These are phyloP conservation scores for Cyprinodon variegatus DNA, from an alignment of 2,113 vertebrate species.

Conservation along the genomic window DNA sequence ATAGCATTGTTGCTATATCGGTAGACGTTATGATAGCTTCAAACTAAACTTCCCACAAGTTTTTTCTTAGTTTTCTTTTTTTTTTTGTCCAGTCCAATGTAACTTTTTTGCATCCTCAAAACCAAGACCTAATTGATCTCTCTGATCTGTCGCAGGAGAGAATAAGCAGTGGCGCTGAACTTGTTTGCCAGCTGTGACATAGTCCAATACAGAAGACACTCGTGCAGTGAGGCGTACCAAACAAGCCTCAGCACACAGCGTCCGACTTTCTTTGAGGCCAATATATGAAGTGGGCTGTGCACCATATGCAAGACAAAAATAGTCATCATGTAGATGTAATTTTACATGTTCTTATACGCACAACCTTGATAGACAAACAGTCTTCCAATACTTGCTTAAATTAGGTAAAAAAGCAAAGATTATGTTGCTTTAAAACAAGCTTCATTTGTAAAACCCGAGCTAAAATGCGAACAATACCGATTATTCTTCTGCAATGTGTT, in stretches of 20 bases:
- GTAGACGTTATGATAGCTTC: slow-evolving; percentile 22
- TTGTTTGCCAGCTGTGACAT: slow-evolving; percentile 60
- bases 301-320: background rate
- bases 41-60: slow-evolving; percentile 21
- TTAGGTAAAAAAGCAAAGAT: background rate
- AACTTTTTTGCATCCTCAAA: background rate
- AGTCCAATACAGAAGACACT: slow-evolving; percentile 4
- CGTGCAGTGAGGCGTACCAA: slow-evolving; percentile 12
- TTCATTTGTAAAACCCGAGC: slow-evolving; percentile 1
- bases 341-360: background rate
- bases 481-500: slow-evolving; percentile 35
- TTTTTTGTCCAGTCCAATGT: background rate
- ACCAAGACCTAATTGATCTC: slow-evolving; percentile 40
- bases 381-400: background rate
- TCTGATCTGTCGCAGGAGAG: slow-evolving; percentile 57
- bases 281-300: background rate
- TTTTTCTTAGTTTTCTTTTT: background rate
- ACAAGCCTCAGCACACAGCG: slow-evolving; percentile 18
- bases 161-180: slow-evolving; percentile 23
- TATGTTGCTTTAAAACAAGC: slow-evolving; percentile 17
- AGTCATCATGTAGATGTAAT: background rate
- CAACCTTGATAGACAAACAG: background rate
- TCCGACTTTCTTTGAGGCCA: slow-evolving; percentile 22
- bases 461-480: slow-evolving; percentile 15
- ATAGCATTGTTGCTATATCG: slow-evolving; percentile 60